Base-by-base conservation (phyloP, 2,113 vertebrate species). In the Clarias batrachus region DNA sequence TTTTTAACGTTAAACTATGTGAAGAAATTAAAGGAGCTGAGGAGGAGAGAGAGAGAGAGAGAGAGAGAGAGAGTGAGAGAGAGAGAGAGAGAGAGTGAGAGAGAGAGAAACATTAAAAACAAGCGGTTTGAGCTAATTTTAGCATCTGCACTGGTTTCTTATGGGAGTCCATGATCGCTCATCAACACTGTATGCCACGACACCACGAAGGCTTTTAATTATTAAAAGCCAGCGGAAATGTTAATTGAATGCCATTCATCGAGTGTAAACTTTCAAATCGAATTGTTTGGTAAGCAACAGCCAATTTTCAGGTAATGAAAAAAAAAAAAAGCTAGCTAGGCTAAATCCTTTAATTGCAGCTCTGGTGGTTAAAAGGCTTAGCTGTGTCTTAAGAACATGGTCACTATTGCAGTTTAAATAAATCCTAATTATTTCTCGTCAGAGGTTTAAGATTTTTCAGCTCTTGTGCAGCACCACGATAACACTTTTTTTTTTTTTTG, bases 361-460 rank as follows among this genome's bases (percentile, higher is more conserved):
- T 88, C 89, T 92, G 91, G 93, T 92, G 88, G 92, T 92, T 96
- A 94, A 96, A 94, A 92, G 92, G 94, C 95, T 95, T 95, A 94
- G 90, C 91, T 90, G 91, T 87, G 92, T 93, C 93, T 93, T 87
- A 89, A 92, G 91, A 77, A 92, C 86, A 85, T 89, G 91, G 92
- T 92, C 92, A 90, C 89, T 88, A 91, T 93, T 93, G 93, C 91
- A 93, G 93, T 91, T 95, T 93, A 94, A 95, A 95, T 94, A 94
- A 94, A 95, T 95, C 90, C 93, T 94, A 95, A 95, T 96, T 96
- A 95, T 96, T 95, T 95, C 92, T 91, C 60, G 90, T 94, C 91
- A 91, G 93, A 93, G 94, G 94, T 94, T 94, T 94, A 93, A 94
- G 93, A 95, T 95, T 90, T 93, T 93, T 93, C 91, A 92, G 93